Base-by-base conservation (phyloP, 2,797 vertebrate genomes). In the Anisognathus igniventris region DNA sequence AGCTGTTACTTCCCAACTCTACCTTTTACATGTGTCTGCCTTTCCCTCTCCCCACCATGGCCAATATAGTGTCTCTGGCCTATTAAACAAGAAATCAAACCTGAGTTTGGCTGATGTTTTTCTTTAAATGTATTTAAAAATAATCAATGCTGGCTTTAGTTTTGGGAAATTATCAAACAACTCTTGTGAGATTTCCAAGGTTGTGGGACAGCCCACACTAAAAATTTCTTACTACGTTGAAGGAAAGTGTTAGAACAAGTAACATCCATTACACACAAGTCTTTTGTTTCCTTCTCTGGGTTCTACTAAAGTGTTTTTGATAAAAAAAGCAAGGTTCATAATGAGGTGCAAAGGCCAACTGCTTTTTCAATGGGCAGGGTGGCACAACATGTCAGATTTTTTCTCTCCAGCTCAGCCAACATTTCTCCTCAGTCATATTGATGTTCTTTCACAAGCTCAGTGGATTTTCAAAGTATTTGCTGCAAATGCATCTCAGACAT, bases 211-310 rank as follows among this genome's bases (percentile, higher is more conserved):
- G 16, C 5, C 14, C 27, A 35, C 28, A 60, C 23, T 51, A 62
- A 82, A 90, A 48, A 7, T n/a, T 35, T 17, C 20, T 76, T 30
- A 28, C 5, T 48, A 10, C 24, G 7, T 2, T 19, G 33, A 86
- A 88, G 25, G 19, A 17, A 70, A 77, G 28, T 33, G 24, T 14
- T 31, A n/a, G 47, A 48, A 31, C 4, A 68, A 6, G 9, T 11
- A 56, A 16, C 6, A 23, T 50, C 39, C 65, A 57, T 35, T 14
- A 20, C 17, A 30, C 1, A 0, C 1, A 18, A 45, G 12, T 3
- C 3, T 37, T 75, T 65, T 13, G 0, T 72, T 82, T 53, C 50
- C 23, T 40, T 53, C 64, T 56, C 35, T 53, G 44, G 28, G 47
- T 27, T 21, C 35, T 65, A 4, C 10, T 66, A 23, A 60, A 60